Conservation (phyloP, 2,113 vertebrate genomes). For the Geococcyx californianus region DNA sequence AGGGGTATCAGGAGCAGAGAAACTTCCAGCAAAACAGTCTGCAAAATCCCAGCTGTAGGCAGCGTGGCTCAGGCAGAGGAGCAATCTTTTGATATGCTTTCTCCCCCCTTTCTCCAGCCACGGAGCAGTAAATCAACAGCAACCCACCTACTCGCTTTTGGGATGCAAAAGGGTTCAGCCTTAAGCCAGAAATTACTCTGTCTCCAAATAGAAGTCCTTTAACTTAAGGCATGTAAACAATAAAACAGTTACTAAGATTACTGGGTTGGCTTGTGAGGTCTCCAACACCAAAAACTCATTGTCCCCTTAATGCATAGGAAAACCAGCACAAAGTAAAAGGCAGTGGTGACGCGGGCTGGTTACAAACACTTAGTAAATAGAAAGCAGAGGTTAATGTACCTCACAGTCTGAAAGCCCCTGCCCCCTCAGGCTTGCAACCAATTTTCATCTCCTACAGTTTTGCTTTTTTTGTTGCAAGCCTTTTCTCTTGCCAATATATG, state of each 20-base stretch:
- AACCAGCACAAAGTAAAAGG: neutral
- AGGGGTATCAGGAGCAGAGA: neutral
- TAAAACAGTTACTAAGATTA: neutral
- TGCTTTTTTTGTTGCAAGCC: neutral
- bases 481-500: neutral
- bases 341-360: neutral
- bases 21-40: neutral
- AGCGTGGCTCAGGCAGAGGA: neutral
- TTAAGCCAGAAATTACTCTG: neutral
- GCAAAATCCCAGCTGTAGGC: neutral
- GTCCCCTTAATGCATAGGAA: neutral
- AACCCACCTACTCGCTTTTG: neutral
- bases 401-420: neutral
- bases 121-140: neutral
- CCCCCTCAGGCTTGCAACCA: neutral
- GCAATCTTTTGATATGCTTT: neutral
- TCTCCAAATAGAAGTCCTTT: neutral
- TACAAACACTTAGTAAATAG: neutral
- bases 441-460: neutral
- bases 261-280: neutral
- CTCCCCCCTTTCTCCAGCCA: neutral
- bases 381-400: neutral
- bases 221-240: neutral
- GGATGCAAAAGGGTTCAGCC: neutral
- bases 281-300: neutral